Evolutionary conservation across 2,797 vertebrate species (phyloP).

Genomic region (Aphelocoma californica): DNA sequence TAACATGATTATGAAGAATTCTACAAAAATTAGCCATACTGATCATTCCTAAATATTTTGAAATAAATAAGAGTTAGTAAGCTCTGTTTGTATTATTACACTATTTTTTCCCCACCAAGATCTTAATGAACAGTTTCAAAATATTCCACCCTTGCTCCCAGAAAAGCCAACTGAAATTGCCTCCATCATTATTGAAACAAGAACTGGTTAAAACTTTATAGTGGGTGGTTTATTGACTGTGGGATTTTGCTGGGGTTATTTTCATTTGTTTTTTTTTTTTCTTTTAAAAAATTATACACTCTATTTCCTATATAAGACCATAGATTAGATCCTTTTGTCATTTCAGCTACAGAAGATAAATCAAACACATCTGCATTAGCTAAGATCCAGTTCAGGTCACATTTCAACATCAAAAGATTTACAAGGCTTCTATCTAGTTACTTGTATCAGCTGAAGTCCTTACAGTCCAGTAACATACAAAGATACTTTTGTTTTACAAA

Average conservation of each 20-base stretch:
- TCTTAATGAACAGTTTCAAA: neutral
- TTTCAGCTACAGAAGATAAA: neutral
- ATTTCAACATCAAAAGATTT: neutral
- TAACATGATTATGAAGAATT: neutral
- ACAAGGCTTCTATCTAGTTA: neutral
- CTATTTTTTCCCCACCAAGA: neutral
- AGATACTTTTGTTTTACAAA: neutral
- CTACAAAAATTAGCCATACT: neutral
- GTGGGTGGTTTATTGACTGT: rapidly evolving
- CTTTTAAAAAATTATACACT: neutral
- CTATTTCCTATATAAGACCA: neutral
- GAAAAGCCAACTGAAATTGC: neutral
- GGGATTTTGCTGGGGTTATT: neutral
- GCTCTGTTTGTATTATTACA: neutral
- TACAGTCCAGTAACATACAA: neutral
- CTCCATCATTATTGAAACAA: neutral
- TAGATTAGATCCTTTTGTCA: neutral
- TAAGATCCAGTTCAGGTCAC: neutral
- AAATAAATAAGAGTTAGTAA: neutral
- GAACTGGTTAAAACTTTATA: neutral
- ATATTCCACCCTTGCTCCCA: neutral
- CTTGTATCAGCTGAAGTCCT: neutral
- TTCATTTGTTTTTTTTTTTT: neutral
- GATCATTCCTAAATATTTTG: neutral
- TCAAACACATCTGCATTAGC: neutral